Evolutionary conservation across 2,797 vertebrate genomes (phyloP).

Genomic region (Poecilia velifera): DNA sequence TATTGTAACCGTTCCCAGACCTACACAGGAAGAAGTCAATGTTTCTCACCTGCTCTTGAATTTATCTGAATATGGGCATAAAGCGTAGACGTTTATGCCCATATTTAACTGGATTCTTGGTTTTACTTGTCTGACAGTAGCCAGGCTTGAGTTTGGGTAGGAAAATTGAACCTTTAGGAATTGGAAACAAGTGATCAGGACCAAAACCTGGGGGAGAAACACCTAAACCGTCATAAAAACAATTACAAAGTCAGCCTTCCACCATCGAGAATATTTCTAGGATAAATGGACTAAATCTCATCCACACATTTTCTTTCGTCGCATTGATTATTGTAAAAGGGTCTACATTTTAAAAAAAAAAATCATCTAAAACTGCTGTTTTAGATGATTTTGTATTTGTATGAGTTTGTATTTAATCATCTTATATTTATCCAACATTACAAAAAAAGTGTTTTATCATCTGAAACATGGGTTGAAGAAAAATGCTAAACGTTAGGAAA

Average conservation of each 20-base stretch:
- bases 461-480: not conserved
- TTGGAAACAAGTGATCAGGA: too few species aligned
- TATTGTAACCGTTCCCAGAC: not conserved
- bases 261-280: too few species aligned
- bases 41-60: not conserved
- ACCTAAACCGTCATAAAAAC: too few species aligned
- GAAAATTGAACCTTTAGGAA: not conserved
- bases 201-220: too few species aligned
- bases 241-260: too few species aligned
- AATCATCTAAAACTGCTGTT: not conserved
- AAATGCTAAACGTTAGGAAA: not conserved
- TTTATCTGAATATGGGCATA: not conserved
- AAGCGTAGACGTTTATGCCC: not conserved
- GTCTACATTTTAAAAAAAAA: too few species aligned
- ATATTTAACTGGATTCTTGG: not conserved
- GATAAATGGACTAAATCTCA: too few species aligned
- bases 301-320: too few species aligned
- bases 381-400: too few species aligned
- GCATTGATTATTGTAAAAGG: too few species aligned
- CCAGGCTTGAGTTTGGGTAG: not conserved
- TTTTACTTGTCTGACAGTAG: not conserved
- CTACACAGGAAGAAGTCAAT: not conserved
- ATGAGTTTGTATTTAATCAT: not conserved
- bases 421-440: not conserved
- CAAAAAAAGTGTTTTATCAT: not conserved